Percentiles rank a stretch among this genome's conserved stretches.
These are phyloP conservation scores for Lithophane ornitopus DNA, from an alignment of 2,888 invertebrate species.

Conservation along the genomic window DNA sequence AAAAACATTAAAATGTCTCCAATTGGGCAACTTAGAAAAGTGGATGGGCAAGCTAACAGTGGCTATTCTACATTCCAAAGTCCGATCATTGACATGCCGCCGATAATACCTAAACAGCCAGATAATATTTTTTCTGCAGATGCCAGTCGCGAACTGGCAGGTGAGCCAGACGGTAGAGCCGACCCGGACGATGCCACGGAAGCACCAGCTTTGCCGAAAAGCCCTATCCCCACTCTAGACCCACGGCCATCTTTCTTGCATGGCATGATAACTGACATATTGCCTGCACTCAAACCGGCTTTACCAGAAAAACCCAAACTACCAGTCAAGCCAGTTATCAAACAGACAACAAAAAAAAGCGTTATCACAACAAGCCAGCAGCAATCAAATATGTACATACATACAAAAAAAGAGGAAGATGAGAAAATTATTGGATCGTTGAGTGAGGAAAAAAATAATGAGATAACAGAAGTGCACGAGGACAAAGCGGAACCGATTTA, in stretches of 20 bases:
- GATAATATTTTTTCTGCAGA: conserved; percentile 88
- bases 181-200: conserved; percentile 94
- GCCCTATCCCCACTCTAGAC: conserved; percentile 91
- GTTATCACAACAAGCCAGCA: conserved; percentile 82
- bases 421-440: conserved; percentile 74
- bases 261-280: conserved; percentile 89
- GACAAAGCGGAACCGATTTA: conserved; percentile 85
- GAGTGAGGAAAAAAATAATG: conserved; percentile 83
- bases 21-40: conserved; percentile 84
- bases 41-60: conserved; percentile 84
- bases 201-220: conserved; percentile 93
- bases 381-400: conserved; percentile 89
- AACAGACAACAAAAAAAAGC: conserved; percentile 86
- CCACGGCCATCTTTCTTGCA: conserved; percentile 94
- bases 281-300: conserved; percentile 90
- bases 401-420: conserved; percentile 81
- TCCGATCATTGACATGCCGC: conserved; percentile 87
- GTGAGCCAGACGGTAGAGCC: conserved; percentile 96
- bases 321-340: conserved; percentile 90
- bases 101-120: conserved; percentile 85
- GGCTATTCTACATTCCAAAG: conserved; percentile 88
- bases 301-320: conserved; percentile 93
- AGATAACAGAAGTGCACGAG: conserved; percentile 81
- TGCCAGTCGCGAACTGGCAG: conserved; percentile 94
- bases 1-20: conserved; percentile 87